Base-by-base conservation (phyloP, 2,797 vertebrate species). In the Manis javanica region DNA sequence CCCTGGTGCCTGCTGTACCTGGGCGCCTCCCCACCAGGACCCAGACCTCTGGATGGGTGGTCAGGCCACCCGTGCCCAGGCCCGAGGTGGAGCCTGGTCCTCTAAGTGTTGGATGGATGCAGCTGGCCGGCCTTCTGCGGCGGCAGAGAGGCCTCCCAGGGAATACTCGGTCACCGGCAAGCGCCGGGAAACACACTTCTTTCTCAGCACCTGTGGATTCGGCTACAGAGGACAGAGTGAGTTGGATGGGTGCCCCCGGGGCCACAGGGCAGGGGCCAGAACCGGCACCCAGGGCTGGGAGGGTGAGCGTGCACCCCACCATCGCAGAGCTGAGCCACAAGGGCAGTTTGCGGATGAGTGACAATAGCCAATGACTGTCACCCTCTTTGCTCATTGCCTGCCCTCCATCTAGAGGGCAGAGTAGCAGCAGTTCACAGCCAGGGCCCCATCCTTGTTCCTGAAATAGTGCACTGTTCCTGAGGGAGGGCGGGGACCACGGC, bases 141-240 rank as follows among this genome's bases (percentile, higher is more conserved):
- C 4, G 8, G 55, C 21, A 18, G 19, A 7, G 7, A 57, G 55
- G 55, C 55, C 55, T 57, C 18, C 46, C 46, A 46, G 46, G 46
- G 46, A 11, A 46, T 46, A 11, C 46, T 46, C 46, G 0, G 46
- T 46, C 46, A 46, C 46, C 46, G 12, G 46, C 46, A 2, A 46
- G 46, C 12, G 46, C 46, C 46, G 2, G 46, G 46, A 46, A 46
- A 46, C 46, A 46, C 46, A 46, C 46, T 46, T 46, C 46, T 11
- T 46, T 46, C 46, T 99, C 91, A 99, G 99, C 74, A 99, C 99
- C 92, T 99, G 98, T 84, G 95, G 99, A 95, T 74, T 49, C 7
- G 12, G 23, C 42, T 99, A 99, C 98, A 98, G 98, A 79, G 99
- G 99, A 98, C 97, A 99, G 95, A 99, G 99, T 99, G 94, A 99